Conservation (phyloP, 2,113 vertebrate genomes). For the Machaerirhynchus nigripectus region DNA sequence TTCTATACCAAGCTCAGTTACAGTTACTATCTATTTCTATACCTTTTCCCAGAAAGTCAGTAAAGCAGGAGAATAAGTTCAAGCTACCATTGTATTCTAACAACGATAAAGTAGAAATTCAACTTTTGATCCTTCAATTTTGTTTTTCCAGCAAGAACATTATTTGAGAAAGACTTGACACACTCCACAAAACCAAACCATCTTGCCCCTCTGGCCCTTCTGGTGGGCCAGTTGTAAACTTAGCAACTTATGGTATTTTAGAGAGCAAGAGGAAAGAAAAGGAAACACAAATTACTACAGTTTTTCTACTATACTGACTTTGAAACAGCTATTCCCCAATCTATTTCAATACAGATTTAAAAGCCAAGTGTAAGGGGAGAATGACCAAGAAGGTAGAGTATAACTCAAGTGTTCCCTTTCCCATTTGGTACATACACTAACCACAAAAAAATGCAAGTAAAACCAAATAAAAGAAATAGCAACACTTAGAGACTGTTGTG, state of each 20-base stretch:
- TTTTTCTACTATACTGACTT: constrained; percentile 17
- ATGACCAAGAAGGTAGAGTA: constrained; percentile 16
- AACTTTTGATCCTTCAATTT: constrained; percentile 42
- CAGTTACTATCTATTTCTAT: constrained; percentile 60
- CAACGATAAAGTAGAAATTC: constrained; percentile 48
- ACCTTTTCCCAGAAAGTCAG: constrained; percentile 41
- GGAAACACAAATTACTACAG: constrained; percentile 4
- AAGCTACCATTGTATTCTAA: constrained; percentile 45
- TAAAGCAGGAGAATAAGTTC: constrained; percentile 41
- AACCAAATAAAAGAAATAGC: constrained; percentile 35
- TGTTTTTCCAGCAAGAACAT: constrained; percentile 11
- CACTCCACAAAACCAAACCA: constrained; percentile 29
- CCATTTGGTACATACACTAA: background rate
- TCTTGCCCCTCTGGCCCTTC: background rate
- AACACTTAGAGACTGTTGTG: constrained; percentile 32
- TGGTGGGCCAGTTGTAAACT: background rate
- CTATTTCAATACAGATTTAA: constrained; percentile 33
- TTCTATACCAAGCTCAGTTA: constrained; percentile 63
- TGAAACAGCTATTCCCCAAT: constrained; percentile 30
- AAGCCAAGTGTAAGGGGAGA: constrained; percentile 17
- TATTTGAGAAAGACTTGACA: background rate
- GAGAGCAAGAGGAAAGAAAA: background rate
- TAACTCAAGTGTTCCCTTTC: constrained; percentile 8
- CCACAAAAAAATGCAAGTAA: constrained; percentile 28
- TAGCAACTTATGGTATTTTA: background rate